phyloP scores from a whole-genome alignment of 1,140 invertebrate species.

The Pygmarrhopalites habei region DNA sequence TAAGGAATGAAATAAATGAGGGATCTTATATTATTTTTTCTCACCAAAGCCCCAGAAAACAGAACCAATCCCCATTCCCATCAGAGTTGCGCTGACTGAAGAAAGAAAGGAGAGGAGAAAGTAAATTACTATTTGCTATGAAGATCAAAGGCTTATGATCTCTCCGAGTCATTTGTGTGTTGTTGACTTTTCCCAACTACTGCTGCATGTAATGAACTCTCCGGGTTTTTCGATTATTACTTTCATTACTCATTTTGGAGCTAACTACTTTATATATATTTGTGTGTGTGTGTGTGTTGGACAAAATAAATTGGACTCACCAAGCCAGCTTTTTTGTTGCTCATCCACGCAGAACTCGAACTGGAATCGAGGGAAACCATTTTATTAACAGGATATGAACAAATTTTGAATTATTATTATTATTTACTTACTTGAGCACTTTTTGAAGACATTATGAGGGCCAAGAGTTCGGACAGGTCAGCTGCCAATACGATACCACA shows the following conservation, averaged over 20 bases:
- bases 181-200: not conserved
- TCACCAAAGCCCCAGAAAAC: conserved; percentile 35
- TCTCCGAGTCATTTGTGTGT: no score
- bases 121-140: not conserved
- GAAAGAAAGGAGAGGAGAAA: not conserved
- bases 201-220: not conserved
- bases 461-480: conserved; percentile 37
- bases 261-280: no score
- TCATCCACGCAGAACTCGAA: conserved; percentile 39
- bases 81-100: conserved; percentile 34
- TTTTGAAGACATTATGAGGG: conserved; percentile 39
- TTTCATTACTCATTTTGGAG: no score
- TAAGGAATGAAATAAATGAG: no score
- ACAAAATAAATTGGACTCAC: conserved; percentile 18
- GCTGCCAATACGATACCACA: conserved; percentile 35
- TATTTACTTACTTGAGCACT: no score
- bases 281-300: no score
- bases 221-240: no score
- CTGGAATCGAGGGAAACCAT: no score
- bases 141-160: conserved; percentile 4
- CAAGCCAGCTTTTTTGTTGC: conserved; percentile 38
- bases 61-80: conserved; percentile 36
- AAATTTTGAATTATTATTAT: no score
- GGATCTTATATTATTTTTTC: not conserved
- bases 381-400: no score